Percentiles rank a stretch among this genome's conserved stretches.
Conservation (phyloP, 2,888 invertebrate genomes). For the Coenonympha glycerion region DNA sequence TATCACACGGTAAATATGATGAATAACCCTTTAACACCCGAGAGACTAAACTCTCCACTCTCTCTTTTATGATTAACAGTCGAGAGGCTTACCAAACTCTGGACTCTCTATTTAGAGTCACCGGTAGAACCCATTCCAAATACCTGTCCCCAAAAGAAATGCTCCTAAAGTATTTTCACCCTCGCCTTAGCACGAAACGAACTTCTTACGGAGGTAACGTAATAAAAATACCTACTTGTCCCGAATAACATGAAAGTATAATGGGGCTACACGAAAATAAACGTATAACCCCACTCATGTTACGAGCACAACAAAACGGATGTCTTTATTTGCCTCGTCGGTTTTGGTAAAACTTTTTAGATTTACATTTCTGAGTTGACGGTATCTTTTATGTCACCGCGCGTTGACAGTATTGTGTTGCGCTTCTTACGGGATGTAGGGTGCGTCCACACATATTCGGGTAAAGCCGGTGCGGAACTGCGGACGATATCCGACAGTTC, state of each 20-base stretch:
- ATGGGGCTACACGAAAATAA: slow-evolving; percentile 5
- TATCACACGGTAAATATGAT: too few relatives aligned
- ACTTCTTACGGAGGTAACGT: not conserved
- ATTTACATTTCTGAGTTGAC: slow-evolving; percentile 25
- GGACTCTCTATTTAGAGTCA: too few relatives aligned
- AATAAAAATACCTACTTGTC: not conserved
- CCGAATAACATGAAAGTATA: not conserved
- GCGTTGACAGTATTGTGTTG: slow-evolving; percentile 22
- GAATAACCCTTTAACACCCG: too few relatives aligned
- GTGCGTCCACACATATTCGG: not conserved
- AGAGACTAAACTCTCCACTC: too few relatives aligned
- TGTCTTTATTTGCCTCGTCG: slow-evolving; percentile 2
- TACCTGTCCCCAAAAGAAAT: too few relatives aligned
- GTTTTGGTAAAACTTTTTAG: slow-evolving; percentile 11
- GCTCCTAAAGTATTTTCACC: too few relatives aligned
- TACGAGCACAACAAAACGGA: slow-evolving; percentile 8
- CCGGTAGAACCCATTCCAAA: too few relatives aligned
- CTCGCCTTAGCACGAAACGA: too few relatives aligned
- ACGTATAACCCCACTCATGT: not conserved
- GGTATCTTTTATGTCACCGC: slow-evolving; percentile 25
- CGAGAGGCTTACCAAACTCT: too few relatives aligned
- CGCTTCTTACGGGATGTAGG: slow-evolving; percentile 17
- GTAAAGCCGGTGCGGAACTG: not conserved
- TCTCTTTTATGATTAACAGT: too few relatives aligned
- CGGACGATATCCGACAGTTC: not conserved